These are phyloP conservation scores for Rissa tridactyla DNA, from an alignment of 2,113 vertebrate species.

Conservation along the genomic window DNA sequence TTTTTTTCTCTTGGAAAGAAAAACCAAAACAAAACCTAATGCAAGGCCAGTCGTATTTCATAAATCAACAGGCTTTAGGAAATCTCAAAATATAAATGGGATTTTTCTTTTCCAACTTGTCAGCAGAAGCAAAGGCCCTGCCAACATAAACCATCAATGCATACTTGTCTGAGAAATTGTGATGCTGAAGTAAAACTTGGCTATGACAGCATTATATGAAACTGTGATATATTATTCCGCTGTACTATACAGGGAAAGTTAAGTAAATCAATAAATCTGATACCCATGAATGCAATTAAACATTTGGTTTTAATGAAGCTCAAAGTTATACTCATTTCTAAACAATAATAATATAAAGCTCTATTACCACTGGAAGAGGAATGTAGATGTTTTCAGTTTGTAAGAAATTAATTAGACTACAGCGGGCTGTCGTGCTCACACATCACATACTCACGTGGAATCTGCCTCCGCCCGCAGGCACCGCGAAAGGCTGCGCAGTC, in stretches of 20 bases:
- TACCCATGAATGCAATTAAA: constrained; percentile 40
- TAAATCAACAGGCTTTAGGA: constrained; percentile 66
- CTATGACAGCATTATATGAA: constrained; percentile 4
- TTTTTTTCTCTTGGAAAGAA: background rate
- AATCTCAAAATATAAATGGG: constrained; percentile 69
- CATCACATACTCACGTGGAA: background rate
- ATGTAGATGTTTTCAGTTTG: background rate
- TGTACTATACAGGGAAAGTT: background rate
- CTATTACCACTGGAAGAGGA: background rate
- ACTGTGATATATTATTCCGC: constrained; percentile 50
- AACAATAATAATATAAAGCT: constrained; percentile 15
- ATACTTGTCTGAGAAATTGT: constrained; percentile 62
- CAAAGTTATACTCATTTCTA: background rate
- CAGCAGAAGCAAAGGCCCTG: constrained; percentile 60
- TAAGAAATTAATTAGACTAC: background rate
- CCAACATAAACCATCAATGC: constrained; percentile 68
- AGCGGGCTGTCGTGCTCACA: background rate
- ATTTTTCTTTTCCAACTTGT: constrained; percentile 68
- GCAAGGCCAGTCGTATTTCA: constrained; percentile 31
- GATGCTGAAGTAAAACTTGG: constrained; percentile 59
- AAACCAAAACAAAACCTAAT: constrained; percentile 12
- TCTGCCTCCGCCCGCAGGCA: background rate
- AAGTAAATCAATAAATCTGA: constrained; percentile 59
- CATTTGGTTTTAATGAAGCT: constrained; percentile 67
- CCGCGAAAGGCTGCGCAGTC: rapidly evolving